These are phyloP conservation scores for Xestia c-nigrum DNA, from an alignment of 2,888 invertebrate species.

Conservation along the genomic window DNA sequence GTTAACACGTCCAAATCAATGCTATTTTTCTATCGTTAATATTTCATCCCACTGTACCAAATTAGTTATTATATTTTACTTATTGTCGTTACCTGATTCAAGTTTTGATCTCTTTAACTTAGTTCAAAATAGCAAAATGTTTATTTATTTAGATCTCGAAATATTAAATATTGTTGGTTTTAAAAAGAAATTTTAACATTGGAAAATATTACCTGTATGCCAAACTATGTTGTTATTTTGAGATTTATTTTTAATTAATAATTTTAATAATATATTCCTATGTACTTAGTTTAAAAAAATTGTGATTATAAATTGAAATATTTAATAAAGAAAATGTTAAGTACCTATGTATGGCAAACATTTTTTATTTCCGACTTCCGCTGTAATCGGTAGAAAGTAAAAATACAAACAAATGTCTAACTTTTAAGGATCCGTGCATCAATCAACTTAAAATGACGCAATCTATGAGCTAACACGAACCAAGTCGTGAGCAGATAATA, in stretches of 20 bases:
- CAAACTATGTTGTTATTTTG: constrained; percentile 87
- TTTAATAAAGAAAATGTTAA: constrained; percentile 71
- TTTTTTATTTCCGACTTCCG: not conserved
- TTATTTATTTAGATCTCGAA: constrained; percentile 80
- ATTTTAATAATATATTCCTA: constrained; percentile 72
- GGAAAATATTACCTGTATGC: constrained; percentile 75
- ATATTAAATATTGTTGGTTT: constrained; percentile 76
- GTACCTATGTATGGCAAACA: constrained; percentile 30
- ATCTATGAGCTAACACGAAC: not conserved
- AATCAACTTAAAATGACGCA: constrained; percentile 3
- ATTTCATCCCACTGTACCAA: constrained; percentile 67
- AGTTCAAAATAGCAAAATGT: constrained; percentile 80
- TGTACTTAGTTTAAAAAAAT: constrained; percentile 76
- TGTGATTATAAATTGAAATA: constrained; percentile 72
- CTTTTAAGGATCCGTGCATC: not conserved
- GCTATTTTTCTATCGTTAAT: constrained; percentile 51
- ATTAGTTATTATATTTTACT: constrained; percentile 65
- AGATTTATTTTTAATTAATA: constrained; percentile 80
- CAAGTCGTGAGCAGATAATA: constrained; percentile 33
- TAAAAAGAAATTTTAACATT: constrained; percentile 75
- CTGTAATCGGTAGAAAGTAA: not conserved
- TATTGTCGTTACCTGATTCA: constrained; percentile 87
- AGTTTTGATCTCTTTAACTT: constrained; percentile 88
- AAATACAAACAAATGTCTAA: not conserved
- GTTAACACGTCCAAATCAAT: constrained; percentile 53